Evolutionary conservation across 2,888 invertebrate species (phyloP), one percentile per base, ranked within the genome.

Genomic region (Tachina lurida): DNA sequence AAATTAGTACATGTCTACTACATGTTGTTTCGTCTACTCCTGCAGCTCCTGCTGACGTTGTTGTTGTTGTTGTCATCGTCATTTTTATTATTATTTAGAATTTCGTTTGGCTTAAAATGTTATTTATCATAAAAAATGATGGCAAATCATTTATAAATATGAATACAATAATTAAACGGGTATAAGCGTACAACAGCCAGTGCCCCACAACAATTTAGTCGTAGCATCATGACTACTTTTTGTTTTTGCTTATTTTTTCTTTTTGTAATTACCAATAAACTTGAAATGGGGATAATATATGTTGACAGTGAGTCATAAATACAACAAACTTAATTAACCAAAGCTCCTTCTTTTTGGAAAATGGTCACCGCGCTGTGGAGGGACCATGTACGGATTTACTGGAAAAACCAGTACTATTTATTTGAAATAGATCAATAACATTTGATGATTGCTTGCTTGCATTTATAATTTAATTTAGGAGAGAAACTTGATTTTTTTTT

Each of bases 1-100:
- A 86, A 86, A 86, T 86, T 67, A 86, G 79, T 73, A 86, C 86
- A 86, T 80, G 86, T 79, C 79, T 79, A 83, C 83, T 76, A 56
- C 76, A 83, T 83, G 86, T 83, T 76, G 68, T 67, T 63, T 68
- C 45, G 45, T 68, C 81, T 62, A 39, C 75, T 75, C 43, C 81
- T 68, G 62, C 52, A 58, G 73, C 80, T 76, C 65, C 80, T 73
- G 71, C 45, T 60, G 43, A 41, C 54, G 68, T 9, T 54, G 41
- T 58, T 41, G n/a, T 31, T 31, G 31, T 31, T 31, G 67, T 63
- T 49, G 65, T 74, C 19, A 43, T 60, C 63, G 68, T 67, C 60
- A 67, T 77, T 67, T 65, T 74, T 22, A 22, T 22, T 65, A 10
- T n/a, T 45, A n/a, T 58, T 65, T 68, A 31, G 8, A 41, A 84